Conservation (phyloP, 2,797 vertebrate species). For the Dicrostonyx torquatus region DNA sequence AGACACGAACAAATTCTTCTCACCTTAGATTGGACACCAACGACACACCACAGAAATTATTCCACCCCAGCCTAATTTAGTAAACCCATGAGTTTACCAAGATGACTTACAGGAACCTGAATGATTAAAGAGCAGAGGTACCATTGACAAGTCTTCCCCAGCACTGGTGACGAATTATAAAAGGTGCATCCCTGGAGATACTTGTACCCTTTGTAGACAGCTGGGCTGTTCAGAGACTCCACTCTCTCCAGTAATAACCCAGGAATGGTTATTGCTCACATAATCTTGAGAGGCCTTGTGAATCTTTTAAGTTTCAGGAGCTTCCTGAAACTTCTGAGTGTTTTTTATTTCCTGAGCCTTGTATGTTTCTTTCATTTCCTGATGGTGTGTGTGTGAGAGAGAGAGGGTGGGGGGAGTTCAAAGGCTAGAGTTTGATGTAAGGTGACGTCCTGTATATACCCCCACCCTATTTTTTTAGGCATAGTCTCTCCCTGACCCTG, state of each 20-base stretch:
- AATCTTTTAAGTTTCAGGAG: background rate
- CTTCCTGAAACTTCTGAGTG: background rate
- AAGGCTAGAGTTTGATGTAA: background rate
- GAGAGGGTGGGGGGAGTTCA: background rate
- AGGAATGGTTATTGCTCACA: background rate
- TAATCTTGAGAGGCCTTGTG: background rate
- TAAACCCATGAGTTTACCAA: background rate
- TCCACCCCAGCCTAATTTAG: background rate
- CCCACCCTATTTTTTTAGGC: background rate
- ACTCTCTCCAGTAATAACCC: background rate
- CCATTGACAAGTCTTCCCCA: background rate
- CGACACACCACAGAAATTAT: background rate
- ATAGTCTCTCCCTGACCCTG: background rate
- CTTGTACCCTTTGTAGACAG: no score
- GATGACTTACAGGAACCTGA: background rate
- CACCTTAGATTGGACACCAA: background rate
- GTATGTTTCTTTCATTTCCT: background rate
- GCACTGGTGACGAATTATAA: background rate
- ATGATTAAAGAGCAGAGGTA: background rate
- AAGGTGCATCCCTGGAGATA: background rate
- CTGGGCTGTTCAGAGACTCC: no score
- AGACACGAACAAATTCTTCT: background rate
- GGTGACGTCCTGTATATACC: background rate
- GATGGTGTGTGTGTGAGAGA: background rate
- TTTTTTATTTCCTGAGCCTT: background rate